Evolutionary conservation across 2,113 vertebrate genomes (phyloP), one percentile per base, ranked within the genome.

Genomic region (Oncorhynchus mykiss): DNA sequence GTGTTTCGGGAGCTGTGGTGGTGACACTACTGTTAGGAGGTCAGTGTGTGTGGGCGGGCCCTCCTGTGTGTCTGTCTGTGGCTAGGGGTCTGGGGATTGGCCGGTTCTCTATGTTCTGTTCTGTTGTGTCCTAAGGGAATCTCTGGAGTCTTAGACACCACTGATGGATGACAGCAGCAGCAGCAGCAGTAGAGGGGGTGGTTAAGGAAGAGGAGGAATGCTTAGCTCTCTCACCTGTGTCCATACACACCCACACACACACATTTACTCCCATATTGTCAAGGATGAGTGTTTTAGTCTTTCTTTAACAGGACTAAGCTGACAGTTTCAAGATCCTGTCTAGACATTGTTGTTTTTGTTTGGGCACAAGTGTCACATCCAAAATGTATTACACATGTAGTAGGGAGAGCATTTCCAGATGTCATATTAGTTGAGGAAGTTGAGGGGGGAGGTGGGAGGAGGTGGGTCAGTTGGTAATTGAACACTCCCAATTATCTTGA

Each of bases 1-100:
- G 9, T 81, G 78, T 88, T 83, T 87, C 78, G 7, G 49, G 74
- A 60, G 39, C 78, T 34, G 84, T 81, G 78, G 83, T 73, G 70
- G 84, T 79, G 82, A 74, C 84, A 90, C 85, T 29, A 59, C 77
- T 49, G 83, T 76, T 62, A 67, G 39, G 39, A 39, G 8, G 39
- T 39, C 39, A 39, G 39, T 39, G 39, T 39, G 39, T 39, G 39
- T 39, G 39, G 39, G 39, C 39, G 0, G 8, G 39, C 39, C 39
- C 39, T 39, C 39, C 39, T 9, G 7, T 39, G 22, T 24, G 67
- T 49, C 4, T 48, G 68, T 49, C 83, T 82, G 78, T 64, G 67
- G 48, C 66, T 20, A 22, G 16, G 34, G 76, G 22, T 70, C 22
- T 48, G 74, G 72, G 72, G 85, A 88, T 80, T 74, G 78, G 82